A percentile compares a stretch with the other conserved stretches of the same genome.
Evolutionary conservation across 2,797 vertebrate genomes (phyloP).

Genomic region (Gadopsis marmoratus): DNA sequence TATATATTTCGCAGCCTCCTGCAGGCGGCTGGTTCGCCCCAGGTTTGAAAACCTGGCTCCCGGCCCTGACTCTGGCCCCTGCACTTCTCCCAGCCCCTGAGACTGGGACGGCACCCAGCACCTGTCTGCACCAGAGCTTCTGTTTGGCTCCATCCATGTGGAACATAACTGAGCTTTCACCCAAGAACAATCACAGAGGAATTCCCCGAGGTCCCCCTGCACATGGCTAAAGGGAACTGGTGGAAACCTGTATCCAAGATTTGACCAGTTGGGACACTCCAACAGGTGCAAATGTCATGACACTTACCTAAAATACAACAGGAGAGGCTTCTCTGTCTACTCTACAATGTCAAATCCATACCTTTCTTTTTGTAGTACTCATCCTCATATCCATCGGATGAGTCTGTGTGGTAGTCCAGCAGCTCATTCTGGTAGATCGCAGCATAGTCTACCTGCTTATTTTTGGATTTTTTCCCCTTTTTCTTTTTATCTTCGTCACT

Average conservation of each 20-base stretch:
- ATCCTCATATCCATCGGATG: constrained; percentile 90
- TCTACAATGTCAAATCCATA: constrained; percentile 60
- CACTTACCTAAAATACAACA: constrained; percentile 18
- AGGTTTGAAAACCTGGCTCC: constrained; percentile 40
- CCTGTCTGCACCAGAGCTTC: constrained; percentile 67
- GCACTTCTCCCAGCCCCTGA: constrained; percentile 37
- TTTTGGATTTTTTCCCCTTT: constrained; percentile 86
- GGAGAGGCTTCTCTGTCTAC: background rate
- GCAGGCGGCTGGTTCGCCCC: background rate
- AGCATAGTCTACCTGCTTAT: constrained; percentile 89
- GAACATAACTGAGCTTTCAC: constrained; percentile 80
- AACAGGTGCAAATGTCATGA: background rate
- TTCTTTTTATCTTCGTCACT: constrained; percentile 86
- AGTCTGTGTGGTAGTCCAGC: constrained; percentile 89
- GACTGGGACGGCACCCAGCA: constrained; percentile 75
- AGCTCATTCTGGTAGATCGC: constrained; percentile 92
- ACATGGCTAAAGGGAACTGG: constrained; percentile 15
- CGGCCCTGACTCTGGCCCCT: constrained; percentile 32
- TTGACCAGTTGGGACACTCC: constrained; percentile 1
- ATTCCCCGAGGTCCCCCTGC: constrained; percentile 41
- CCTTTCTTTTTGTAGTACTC: constrained; percentile 97
- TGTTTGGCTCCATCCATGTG: constrained; percentile 76
- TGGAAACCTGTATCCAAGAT: constrained; percentile 5
- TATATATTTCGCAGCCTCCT: background rate
- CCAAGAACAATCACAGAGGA: constrained; percentile 74